Percentiles rank a stretch among this genome's conserved stretches.
Conservation (phyloP, 2,888 invertebrate genomes). For the Troides oblongomaculatus region DNA sequence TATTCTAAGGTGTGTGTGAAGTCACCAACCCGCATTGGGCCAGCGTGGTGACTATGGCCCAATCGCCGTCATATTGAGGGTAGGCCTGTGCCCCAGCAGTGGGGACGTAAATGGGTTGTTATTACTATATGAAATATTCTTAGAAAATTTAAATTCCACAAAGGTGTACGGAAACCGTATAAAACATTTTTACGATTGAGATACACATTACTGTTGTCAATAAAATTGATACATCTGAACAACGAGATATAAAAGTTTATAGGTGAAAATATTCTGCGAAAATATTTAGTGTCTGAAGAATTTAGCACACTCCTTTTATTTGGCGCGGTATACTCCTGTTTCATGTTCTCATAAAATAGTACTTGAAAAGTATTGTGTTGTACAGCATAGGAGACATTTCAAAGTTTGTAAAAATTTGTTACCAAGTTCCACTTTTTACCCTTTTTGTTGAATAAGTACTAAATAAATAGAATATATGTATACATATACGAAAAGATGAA, state of each 20-base stretch:
- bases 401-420: slow-evolving; percentile 6
- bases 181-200: slow-evolving; percentile 17
- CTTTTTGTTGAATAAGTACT: no score
- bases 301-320: slow-evolving; percentile 17
- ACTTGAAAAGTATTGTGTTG: not conserved
- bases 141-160: not conserved
- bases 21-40: no score
- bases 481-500: no score
- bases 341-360: slow-evolving; percentile 9
- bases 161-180: not conserved
- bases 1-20: no score
- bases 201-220: slow-evolving; percentile 10
- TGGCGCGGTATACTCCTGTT: slow-evolving; percentile 12
- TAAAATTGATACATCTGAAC: slow-evolving; percentile 21
- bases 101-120: no score
- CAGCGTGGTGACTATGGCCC: no score
- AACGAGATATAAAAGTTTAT: slow-evolving; percentile 25
- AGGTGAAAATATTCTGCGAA: slow-evolving; percentile 14
- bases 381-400: not conserved
- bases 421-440: no score
- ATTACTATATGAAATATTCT: no score
- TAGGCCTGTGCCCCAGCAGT: no score
- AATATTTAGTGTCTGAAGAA: slow-evolving; percentile 13
- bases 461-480: no score
- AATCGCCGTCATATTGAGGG: no score